Evolutionary conservation across 2,113 vertebrate genomes (phyloP), one percentile per base, ranked within the genome.

Genomic region (Electrona antarctica): DNA sequence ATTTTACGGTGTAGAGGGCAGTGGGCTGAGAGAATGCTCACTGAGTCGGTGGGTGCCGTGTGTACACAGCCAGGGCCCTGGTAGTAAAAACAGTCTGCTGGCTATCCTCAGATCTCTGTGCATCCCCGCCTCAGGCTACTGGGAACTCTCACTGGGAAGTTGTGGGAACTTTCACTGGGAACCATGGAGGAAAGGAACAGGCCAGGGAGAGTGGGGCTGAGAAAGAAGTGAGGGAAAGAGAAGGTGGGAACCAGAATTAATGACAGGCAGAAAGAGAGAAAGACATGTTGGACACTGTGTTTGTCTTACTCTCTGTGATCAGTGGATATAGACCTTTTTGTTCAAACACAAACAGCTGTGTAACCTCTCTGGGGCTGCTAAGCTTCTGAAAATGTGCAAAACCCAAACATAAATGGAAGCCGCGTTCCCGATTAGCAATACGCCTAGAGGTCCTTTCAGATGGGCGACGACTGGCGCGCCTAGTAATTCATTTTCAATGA

Each of bases 121-220:
- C 58, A 63, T 67, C 58, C 58, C 65, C 54, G 63, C 77, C 81
- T 63, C 56, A 0, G 74, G 75, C 79, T 29, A 71, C 46, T 1
- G 0, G 21, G 69, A 57, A 41, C 33, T 3, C 33, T 3, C 33
- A 41, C 33, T 41, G 33, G 33, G 33, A 41, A 41, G 3, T 41
- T 50, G 63, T 73, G 66, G 70, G 79, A 68, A 78, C 50, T 76
- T 50, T 71, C 52, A 69, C 64, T 73, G 66, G 70, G 79, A 68
- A 76, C 50, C 75, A 65, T 86, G 85, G 79, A 21, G 21, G 83
- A 86, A 87, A 85, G 70, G 73, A 87, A 68, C 61, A 76, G 69
- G 82, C 33, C 33, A 11, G 29, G n/a, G 29, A 41, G 58, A 60
- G 58, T 33, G 21, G n/a, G 29, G n/a, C 9, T 11, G 58, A 60